These are phyloP conservation scores for Crioceris asparagi DNA, from an alignment of 2,888 invertebrate species.

Conservation along the genomic window DNA sequence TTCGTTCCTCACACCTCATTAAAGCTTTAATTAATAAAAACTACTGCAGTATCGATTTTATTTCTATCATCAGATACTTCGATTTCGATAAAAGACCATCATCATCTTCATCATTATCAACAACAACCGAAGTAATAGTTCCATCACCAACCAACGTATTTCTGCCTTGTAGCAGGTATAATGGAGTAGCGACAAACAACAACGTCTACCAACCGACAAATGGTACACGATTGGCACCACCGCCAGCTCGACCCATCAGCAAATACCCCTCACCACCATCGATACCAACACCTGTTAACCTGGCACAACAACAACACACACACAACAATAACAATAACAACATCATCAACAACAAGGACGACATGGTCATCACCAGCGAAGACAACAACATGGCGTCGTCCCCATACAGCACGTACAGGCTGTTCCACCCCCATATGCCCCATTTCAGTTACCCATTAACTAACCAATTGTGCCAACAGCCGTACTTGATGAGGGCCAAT, in stretches of 20 bases:
- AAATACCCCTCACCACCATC: constrained; percentile 36
- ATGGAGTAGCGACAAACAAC: constrained; percentile 25
- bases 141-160: too few species aligned
- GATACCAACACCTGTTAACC: constrained; percentile 35
- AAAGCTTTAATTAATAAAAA: too few species aligned
- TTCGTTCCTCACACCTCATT: too few species aligned
- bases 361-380: constrained; percentile 24
- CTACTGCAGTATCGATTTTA: constrained; percentile 7
- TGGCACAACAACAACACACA: constrained; percentile 36
- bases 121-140: too few species aligned
- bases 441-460: constrained; percentile 23
- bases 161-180: constrained; percentile 32
- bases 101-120: too few species aligned
- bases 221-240: constrained; percentile 27
- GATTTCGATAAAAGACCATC: too few species aligned
- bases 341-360: constrained; percentile 17
- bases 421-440: constrained; percentile 27
- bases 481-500: constrained; percentile 37
- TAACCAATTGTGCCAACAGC: constrained; percentile 25
- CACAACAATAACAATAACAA: too few species aligned
- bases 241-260: constrained; percentile 26
- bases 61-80: constrained; percentile 11
- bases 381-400: constrained; percentile 28
- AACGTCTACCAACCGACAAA: constrained; percentile 27
- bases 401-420: constrained; percentile 29